A percentile compares a stretch with the other conserved stretches of the same genome.
These are phyloP conservation scores for Alloscopus bannaensis DNA, from an alignment of 2,888 invertebrate species.

Conservation along the genomic window DNA sequence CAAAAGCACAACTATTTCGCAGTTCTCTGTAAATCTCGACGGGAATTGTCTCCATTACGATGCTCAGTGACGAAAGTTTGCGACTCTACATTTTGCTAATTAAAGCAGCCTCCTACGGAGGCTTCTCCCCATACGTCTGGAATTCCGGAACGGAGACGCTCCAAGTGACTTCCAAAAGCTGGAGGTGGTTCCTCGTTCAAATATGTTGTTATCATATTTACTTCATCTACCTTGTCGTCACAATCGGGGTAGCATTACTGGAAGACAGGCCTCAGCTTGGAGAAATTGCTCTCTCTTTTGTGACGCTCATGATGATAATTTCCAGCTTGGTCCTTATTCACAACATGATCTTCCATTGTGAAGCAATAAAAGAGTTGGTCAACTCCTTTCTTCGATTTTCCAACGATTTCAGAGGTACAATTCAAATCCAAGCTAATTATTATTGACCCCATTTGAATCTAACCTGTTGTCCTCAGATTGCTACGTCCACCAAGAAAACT, in stretches of 20 bases:
- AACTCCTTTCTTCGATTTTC: constrained; percentile 10
- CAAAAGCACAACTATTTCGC: too few relatives aligned
- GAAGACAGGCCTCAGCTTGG: not conserved
- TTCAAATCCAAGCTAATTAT: not conserved
- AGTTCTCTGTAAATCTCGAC: not conserved
- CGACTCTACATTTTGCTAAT: not conserved
- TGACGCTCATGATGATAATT: constrained; percentile 9
- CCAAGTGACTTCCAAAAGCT: not conserved
- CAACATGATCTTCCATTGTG: not conserved
- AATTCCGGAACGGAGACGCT: not conserved
- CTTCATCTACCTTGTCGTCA: not conserved
- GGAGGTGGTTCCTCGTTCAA: not conserved
- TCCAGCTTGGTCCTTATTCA: not conserved
- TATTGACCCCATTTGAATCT: too few relatives aligned
- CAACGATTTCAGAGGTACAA: constrained; percentile 11
- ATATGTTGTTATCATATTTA: not conserved
- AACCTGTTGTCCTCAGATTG: not conserved
- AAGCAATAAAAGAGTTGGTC: not conserved
- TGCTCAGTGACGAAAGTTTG: constrained; percentile 7
- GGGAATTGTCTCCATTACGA: too few relatives aligned
- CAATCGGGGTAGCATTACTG: not conserved
- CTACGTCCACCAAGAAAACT: not conserved
- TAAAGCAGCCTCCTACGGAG: not conserved
- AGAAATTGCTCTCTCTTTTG: constrained; percentile 10
- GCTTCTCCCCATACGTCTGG: constrained; percentile 7